Conservation (phyloP, 2,113 vertebrate species). For the Halichoeres trimaculatus region DNA sequence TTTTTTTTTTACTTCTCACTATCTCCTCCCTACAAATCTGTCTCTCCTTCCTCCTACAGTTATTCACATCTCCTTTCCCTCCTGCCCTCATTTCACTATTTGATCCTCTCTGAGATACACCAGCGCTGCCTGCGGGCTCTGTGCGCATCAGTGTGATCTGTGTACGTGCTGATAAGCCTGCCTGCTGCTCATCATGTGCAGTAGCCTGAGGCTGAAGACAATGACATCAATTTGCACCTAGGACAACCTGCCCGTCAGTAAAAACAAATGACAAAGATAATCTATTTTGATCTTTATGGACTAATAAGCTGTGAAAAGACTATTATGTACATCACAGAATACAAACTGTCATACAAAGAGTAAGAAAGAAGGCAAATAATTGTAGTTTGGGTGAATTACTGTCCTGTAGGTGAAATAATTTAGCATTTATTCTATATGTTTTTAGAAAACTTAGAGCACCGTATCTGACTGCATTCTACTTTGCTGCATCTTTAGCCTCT, state of each 20-base stretch:
- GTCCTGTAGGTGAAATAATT: conserved; percentile 1
- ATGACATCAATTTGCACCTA: conserved; percentile 65
- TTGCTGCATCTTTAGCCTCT: conserved; percentile 10
- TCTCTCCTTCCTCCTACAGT: conserved; percentile 33
- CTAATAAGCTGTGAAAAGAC: conserved; percentile 47
- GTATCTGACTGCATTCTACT: conserved; percentile 23
- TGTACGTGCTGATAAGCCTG: conserved; percentile 68
- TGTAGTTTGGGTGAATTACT: not conserved
- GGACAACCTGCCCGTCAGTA: conserved; percentile 62
- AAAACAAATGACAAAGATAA: conserved; percentile 62
- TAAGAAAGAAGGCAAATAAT: not conserved
- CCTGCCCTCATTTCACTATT: conserved; percentile 67
- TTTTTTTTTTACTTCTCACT: not conserved
- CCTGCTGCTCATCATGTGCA: conserved; percentile 67
- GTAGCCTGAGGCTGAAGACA: conserved; percentile 70
- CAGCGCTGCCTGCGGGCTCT: conserved; percentile 70
- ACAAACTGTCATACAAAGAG: conserved; percentile 12
- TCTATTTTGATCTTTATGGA: conserved; percentile 56
- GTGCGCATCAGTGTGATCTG: conserved; percentile 73
- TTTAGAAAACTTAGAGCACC: conserved; percentile 5
- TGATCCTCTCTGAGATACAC: conserved; percentile 73
- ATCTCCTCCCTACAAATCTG: conserved; percentile 28
- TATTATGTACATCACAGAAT: conserved; percentile 21
- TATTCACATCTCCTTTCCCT: conserved; percentile 52
- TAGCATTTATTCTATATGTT: not conserved